Percentiles rank a stretch among this genome's conserved stretches.
Evolutionary conservation across 2,888 invertebrate genomes (phyloP).

Genomic region (Eupithecia pulchellata): DNA sequence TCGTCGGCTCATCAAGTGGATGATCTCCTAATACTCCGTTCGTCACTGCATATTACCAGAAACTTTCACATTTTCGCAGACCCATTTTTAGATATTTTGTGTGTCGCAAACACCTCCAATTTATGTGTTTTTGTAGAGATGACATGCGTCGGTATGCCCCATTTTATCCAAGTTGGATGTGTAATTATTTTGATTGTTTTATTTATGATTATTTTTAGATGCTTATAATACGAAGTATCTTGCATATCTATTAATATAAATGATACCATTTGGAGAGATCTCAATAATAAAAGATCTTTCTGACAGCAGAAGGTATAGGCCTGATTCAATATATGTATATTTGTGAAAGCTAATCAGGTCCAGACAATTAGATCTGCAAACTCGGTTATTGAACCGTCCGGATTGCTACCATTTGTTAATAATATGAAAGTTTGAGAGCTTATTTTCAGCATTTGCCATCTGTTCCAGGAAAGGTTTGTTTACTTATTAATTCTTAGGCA

Average conservation of each 20-base stretch:
- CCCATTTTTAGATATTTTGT: too few species aligned
- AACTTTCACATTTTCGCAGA: too few species aligned
- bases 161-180: too few species aligned
- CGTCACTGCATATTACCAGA: neutral
- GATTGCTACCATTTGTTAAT: constrained; percentile 45
- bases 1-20: neutral
- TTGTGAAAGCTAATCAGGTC: constrained; percentile 28
- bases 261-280: neutral
- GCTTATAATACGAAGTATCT: neutral
- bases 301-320: neutral
- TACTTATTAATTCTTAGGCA: constrained; percentile 1
- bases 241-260: neutral
- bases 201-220: too few species aligned
- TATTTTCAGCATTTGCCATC: constrained; percentile 28
- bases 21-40: neutral
- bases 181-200: too few species aligned
- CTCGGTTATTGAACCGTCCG: constrained; percentile 36
- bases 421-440: constrained; percentile 34
- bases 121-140: too few species aligned
- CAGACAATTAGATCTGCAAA: constrained; percentile 32
- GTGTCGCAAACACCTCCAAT: too few species aligned
- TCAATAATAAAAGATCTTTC: neutral
- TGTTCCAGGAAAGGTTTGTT: neutral
- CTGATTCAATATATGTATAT: constrained; percentile 15
- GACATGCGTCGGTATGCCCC: too few species aligned